Evolutionary conservation across 2,113 vertebrate species (phyloP), one percentile per base, ranked within the genome.

Genomic region (Phrynosoma platyrhinos): DNA sequence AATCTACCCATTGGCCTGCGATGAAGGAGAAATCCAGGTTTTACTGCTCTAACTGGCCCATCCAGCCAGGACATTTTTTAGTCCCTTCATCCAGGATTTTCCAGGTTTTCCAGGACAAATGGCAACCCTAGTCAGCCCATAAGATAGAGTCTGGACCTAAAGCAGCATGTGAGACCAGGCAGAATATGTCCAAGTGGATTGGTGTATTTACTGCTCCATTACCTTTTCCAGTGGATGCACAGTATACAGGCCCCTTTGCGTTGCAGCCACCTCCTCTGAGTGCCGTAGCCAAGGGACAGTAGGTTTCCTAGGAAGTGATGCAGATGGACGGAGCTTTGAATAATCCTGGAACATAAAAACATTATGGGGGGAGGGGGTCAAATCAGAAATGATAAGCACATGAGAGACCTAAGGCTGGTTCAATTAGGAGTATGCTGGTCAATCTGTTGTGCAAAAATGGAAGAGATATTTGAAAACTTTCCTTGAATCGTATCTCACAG

Each of bases 261-360:
- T 92, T 69, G 32, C 0, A 85, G 92, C 85, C n/a, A 4, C 82
- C 21, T 94, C 82, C 91, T 95, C 94, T 5, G 40, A 82, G 1
- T 96, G 93, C 64, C 96, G 94, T 88, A 95, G 94, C 97, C 97
- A 97, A 1, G 97, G 97, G 81, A 97, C 97, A 0, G 95, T 95
- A 0, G 96, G 87, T 75, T 97, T 97, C 30, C 95, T 95, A 3
- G 93, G 95, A 72, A 97, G 90, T 0, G 95, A 96, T 3, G 85
- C 78, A 42, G 12, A 42, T 1, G 27, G 76, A 7, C n/a, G 80
- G 53, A 82, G 69, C 42, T 83, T 88, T 53, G 87, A 68, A 53
- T 1, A 27, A 16, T 42, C 80, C 87, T 88, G n/a, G n/a, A 88
- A 52, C 10, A 74, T 72, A 83, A 25, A 30, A 87, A 52, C 23